Base-by-base conservation (phyloP, 2,797 vertebrate genomes). In the Alfaro cultratus region DNA sequence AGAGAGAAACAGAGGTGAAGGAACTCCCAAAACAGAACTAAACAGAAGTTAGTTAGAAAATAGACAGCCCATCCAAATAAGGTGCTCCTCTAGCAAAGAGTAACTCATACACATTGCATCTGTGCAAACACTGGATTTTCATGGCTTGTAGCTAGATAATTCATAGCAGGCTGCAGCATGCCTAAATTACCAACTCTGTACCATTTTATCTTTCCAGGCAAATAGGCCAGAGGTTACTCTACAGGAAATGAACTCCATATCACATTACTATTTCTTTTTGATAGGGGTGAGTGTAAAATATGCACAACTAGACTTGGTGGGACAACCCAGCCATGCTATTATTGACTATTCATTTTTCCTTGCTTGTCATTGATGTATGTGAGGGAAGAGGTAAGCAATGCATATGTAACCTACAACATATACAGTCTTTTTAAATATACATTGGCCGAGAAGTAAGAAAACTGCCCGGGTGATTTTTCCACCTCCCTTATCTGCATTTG, bases 401-500 rank as follows among this genome's bases (percentile, higher is more conserved):
- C 94, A 96, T 94, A 95, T 95, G 94, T 95, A 96, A 96, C 96
- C 93, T 91, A 96, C 93, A 95, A 95, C 91, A 94, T 92, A 90
- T 83, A 89, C 73, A 89, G 83, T 86, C 78, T 90, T 93, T 96
- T 96, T 95, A 95, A 97, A 97, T 97, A 96, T 95, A 96, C 96
- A 96, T 95, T 95, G 94, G 93, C 92, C 88, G 91, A 93, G 95
- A 94, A 93, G 91, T 92, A 93, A 95, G 92, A 86, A 90, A 85
- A 84, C 85, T 91, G 91, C 93, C 90, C 89, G 83, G 87, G 91
- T 93, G 95, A 95, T 96, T 96, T 95, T 92, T 91, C 76, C 85
- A 87, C 90, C 85, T 87, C 90, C 94, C 96, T 99, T 99, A 98
- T 99, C 97, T 98, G 96, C 97, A 97, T 97, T 96, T 93, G 96